Percentiles rank a stretch among this genome's conserved stretches.
Evolutionary conservation across 92 coral and sea anemone genomes (phyloP).

Genomic region (Siderastrea radians): DNA sequence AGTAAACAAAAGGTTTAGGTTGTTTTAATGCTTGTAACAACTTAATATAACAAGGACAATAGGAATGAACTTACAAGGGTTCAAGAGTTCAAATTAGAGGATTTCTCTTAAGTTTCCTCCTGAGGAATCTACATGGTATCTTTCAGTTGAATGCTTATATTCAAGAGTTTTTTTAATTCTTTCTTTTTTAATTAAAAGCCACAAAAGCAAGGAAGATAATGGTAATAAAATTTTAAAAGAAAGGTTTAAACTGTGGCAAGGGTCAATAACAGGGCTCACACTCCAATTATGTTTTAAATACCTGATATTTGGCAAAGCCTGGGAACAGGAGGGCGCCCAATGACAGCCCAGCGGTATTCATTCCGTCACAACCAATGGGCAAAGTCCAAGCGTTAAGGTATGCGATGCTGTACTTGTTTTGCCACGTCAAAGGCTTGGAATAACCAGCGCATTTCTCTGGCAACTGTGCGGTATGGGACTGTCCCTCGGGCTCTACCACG

Average conservation of each 20-base stretch:
- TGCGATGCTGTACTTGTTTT: not conserved
- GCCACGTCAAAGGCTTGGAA: not conserved
- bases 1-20: too few relatives aligned
- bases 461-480: not conserved
- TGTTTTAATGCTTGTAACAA: too few relatives aligned
- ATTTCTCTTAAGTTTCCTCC: too few relatives aligned
- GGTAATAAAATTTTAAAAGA: too few relatives aligned
- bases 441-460: not conserved
- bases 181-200: too few relatives aligned
- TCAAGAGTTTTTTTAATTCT: too few relatives aligned
- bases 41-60: too few relatives aligned
- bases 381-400: not conserved
- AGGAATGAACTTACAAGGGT: too few relatives aligned
- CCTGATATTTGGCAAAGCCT: conserved; percentile 19
- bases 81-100: too few relatives aligned
- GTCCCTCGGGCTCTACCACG: conserved; percentile 30
- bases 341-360: conserved; percentile 31
- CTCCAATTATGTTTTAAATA: not conserved
- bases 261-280: not conserved
- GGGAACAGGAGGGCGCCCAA: conserved; percentile 27
- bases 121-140: too few relatives aligned
- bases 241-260: not conserved
- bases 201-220: too few relatives aligned
- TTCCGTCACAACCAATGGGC: conserved; percentile 4
- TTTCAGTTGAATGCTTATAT: too few relatives aligned